phyloP scores from a whole-genome alignment of 2,888 invertebrate genomes.

The Folsomia candida region DNA sequence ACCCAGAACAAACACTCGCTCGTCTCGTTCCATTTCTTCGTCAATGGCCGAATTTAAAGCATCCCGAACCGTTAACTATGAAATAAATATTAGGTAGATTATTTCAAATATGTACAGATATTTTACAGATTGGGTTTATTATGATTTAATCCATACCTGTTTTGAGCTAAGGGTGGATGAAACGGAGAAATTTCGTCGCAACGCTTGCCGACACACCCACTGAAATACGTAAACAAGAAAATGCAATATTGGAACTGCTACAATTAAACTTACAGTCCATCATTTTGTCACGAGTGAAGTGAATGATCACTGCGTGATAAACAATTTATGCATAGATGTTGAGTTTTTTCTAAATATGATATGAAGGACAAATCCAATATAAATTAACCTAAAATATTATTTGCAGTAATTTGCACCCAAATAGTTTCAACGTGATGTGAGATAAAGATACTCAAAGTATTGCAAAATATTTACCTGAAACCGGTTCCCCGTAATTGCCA shows the following conservation, averaged over 20 bases:
- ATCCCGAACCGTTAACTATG: conserved; percentile 84
- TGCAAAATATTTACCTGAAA: conserved; percentile 6
- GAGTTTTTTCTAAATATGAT: too few relatives aligned
- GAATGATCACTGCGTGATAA: too few relatives aligned
- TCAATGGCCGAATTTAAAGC: conserved; percentile 93
- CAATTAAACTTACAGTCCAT: too few relatives aligned
- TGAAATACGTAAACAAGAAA: conserved; percentile 28
- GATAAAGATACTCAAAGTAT: too few relatives aligned
- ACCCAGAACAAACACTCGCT: conserved; percentile 83
- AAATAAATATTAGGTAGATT: too few relatives aligned
- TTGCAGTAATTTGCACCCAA: too few relatives aligned
- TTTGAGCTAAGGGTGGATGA: conserved; percentile 54
- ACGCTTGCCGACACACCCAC: conserved; percentile 45
- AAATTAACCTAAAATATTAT: too few relatives aligned
- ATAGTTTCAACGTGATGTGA: too few relatives aligned
- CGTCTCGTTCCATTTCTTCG: conserved; percentile 93
- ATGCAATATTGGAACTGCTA: background rate
- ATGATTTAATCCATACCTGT: conserved; percentile 42
- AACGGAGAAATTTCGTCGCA: conserved; percentile 60
- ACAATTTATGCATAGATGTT: too few relatives aligned
- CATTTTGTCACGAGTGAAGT: too few relatives aligned
- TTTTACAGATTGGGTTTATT: background rate
- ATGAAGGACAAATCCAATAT: too few relatives aligned
- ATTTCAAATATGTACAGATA: too few relatives aligned
- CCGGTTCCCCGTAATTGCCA: conserved; percentile 5